A percentile compares a stretch with the other conserved stretches of the same genome.
Evolutionary conservation across 2,113 vertebrate species (phyloP).

Genomic region (Gadus macrocephalus): DNA sequence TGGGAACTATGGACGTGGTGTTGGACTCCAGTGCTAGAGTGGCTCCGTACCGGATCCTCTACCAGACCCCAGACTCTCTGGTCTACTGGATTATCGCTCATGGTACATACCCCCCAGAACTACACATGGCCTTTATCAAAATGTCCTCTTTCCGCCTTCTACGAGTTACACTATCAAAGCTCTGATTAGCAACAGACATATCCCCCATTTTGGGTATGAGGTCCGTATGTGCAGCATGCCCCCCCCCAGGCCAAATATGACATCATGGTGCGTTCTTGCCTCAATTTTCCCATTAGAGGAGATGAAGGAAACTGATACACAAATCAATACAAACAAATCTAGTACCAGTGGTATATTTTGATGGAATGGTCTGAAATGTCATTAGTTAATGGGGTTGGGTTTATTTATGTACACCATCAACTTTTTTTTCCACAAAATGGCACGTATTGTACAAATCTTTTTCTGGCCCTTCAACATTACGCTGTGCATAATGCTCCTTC

Average conservation of each 20-base stretch:
- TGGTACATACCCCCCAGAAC: slow-evolving; percentile 71
- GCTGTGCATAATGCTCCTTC: no score
- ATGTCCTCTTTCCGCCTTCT: no score
- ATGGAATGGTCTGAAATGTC: not conserved
- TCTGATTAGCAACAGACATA: no score
- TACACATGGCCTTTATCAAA: no score
- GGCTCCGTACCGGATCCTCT: slow-evolving; percentile 93
- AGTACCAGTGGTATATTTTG: slow-evolving; percentile 4
- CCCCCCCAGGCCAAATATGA: slow-evolving; percentile 23
- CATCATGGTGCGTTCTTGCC: no score
- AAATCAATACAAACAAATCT: slow-evolving; percentile 21
- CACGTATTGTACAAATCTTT: no score
- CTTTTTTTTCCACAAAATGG: not conserved
- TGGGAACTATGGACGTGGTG: slow-evolving; percentile 95
- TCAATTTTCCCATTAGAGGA: not conserved
- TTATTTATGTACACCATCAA: slow-evolving; percentile 12
- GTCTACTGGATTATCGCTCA: slow-evolving; percentile 94
- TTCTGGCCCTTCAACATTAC: no score
- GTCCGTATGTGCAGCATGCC: no score
- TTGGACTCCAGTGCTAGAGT: slow-evolving; percentile 95
- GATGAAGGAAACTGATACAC: slow-evolving; percentile 22
- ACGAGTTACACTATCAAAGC: no score
- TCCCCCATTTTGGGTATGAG: no score
- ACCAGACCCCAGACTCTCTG: slow-evolving; percentile 94
- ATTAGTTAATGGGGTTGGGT: slow-evolving; percentile 8